A percentile compares a stretch with the other conserved stretches of the same genome.
Conservation (phyloP, 2,113 vertebrate species). For the Machaerirhynchus nigripectus region DNA sequence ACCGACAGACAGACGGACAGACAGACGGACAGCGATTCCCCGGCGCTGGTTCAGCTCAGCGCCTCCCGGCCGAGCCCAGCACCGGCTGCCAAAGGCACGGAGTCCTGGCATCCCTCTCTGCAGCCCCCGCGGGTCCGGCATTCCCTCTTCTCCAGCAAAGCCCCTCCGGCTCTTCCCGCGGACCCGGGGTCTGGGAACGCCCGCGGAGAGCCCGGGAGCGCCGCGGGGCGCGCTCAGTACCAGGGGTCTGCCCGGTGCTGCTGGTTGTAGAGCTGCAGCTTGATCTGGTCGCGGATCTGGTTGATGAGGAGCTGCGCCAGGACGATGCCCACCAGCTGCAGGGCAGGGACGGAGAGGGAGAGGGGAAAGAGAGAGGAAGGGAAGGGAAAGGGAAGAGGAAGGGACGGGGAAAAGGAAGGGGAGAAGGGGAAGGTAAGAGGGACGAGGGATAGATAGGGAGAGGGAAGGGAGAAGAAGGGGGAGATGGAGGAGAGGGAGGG, state of each 20-base stretch:
- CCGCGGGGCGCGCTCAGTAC: conserved; percentile 21
- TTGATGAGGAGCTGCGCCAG: conserved; percentile 89
- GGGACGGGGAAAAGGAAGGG: too few species aligned
- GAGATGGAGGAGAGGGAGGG: neutral
- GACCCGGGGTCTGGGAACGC: fast-evolving
- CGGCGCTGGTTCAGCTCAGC: neutral
- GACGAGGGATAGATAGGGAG: neutral
- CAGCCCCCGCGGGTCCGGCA: fast-evolving
- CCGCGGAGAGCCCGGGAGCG: fast-evolving
- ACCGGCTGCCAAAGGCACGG: neutral
- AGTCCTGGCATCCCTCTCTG: fast-evolving
- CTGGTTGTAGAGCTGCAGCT: conserved; percentile 85
- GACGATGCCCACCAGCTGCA: conserved; percentile 89
- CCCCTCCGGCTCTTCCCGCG: neutral
- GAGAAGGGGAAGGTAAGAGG: too few species aligned
- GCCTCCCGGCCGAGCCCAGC: fast-evolving
- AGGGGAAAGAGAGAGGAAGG: neutral
- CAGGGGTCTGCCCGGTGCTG: conserved; percentile 85
- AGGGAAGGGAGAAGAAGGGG: too few species aligned
- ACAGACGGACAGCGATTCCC: neutral
- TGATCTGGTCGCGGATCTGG: conserved; percentile 91
- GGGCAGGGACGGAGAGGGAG: neutral
- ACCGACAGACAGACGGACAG: fast-evolving
- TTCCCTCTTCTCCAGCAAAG: neutral
- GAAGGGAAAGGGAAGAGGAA: neutral